Base-by-base conservation (phyloP, 2,888 invertebrate species). In the Hipparchia sbordonii region DNA sequence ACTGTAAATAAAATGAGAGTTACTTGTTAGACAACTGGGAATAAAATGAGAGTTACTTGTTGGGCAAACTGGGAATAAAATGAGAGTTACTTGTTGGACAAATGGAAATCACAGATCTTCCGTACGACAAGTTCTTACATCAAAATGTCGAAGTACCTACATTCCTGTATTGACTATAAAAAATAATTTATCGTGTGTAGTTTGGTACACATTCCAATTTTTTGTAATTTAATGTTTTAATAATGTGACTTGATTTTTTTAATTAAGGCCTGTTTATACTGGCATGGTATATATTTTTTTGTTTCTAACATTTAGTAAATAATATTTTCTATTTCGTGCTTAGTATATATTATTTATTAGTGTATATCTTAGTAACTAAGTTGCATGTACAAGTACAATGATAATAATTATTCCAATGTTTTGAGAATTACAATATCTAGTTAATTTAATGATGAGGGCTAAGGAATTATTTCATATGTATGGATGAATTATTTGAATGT, bases 101-200 rank as follows among this genome's bases (percentile, higher is more conserved):
- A 39, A 2, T 39, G 39, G 5, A 39, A 39, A 39, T 39, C 52
- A n/a, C 6, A 57, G 6, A 12, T 33, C 12, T 51, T 51, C 48
- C 10, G n/a, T 6, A 54, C 7, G 39, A 13, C 9, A 13, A 23
- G 12, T 13, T 39, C 45, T 13, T 56, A 56, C n/a, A 67, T n/a
- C 56, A 56, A 56, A 7, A 54, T 39, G 8, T 51, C 46, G 46
- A 57, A 33, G 52, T 33, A 65, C 57, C 45, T 67, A 74, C 72
- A 74, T 74, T 74, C 74, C 74, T 67, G 67, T 67, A 48, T 67
- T 62, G n/a, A 54, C 69, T 60, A 66, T 70, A 62, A 56, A 54
- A 12, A 48, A 56, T 60, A 12, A 67, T 73, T 51, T 51, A 66
- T 66, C 46, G 13, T 57, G 54, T 67, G 57, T 67, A 67, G 9